Evolutionary conservation across 2,888 invertebrate species (phyloP), one percentile per base, ranked within the genome.

Genomic region (Eristalis arbustorum): DNA sequence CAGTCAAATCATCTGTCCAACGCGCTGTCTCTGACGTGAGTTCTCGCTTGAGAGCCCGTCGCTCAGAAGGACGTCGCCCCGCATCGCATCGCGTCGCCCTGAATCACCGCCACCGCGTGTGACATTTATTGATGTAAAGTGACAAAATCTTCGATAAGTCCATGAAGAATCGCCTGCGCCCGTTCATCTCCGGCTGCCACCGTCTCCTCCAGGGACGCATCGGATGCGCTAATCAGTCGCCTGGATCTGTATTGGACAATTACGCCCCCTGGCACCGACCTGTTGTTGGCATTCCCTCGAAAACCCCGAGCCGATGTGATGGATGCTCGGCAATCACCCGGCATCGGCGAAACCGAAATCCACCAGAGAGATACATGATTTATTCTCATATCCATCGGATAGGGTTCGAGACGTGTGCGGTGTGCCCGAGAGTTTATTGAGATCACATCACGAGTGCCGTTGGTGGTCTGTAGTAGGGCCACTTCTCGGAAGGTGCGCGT

Each of bases 81-180:
- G 31, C 31, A 5, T 28, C 64, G 31, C 31, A 5, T 28, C 31
- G 31, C 31, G 8, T 28, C 64, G 42, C 62, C 73, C 77, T 77
- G 73, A 77, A 81, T 73, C 81, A 37, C 57, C 49, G 34, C 37
- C 77, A 66, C 42, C 59, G 57, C 28, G 74, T 72, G 77, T 87
- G 85, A 82, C 85, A 77, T 87, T 87, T 87, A 87, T 87, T 87
- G 82, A 87, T 87, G 78, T 34, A 74, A 82, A 74, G 85, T 87
- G 85, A 87, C 85, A 87, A 82, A 78, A 87, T 87, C 57, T 31
- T 82, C 67, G 82, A 87, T 87, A 87, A 85, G 49, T 78, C 82
- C 78, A 82, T 82, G 69, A 87, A 78, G 82, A 82, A 87, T 87
- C 66, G 67, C 62, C 78, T 68, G 68, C 49, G 49, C 18, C n/a